Conservation (phyloP, 2,113 vertebrate genomes). For the Python bivittatus region DNA sequence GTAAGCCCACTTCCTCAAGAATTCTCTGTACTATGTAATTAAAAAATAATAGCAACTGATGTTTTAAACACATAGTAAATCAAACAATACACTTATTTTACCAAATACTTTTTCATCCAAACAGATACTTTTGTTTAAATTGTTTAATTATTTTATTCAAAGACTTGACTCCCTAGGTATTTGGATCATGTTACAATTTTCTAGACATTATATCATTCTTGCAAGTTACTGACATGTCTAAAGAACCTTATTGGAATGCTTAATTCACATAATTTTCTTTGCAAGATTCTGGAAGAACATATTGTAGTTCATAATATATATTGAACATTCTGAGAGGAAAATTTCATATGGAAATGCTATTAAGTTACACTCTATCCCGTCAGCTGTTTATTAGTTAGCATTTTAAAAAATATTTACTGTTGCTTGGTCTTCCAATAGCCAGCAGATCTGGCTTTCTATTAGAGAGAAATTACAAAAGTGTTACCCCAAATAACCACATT, state of each 20-base stretch:
- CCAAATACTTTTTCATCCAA: not conserved
- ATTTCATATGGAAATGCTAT: not conserved
- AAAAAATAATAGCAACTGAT: not conserved
- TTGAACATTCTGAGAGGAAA: not conserved
- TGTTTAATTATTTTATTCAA: not conserved
- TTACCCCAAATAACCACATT: not conserved
- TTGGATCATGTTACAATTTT: not conserved
- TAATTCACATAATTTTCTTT: not conserved
- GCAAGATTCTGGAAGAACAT: not conserved
- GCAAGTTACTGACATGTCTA: not conserved
- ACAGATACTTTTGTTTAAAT: not conserved
- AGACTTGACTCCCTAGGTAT: not conserved
- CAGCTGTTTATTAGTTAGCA: not conserved
- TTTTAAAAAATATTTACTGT: not conserved
- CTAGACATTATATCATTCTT: not conserved
- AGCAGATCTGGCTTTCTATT: not conserved
- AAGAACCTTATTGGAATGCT: not conserved
- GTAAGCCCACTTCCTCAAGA: not conserved
- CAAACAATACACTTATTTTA: not conserved
- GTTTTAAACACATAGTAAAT: not conserved
- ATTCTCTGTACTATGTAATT: not conserved
- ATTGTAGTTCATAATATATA: not conserved
- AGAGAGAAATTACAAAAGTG: not conserved
- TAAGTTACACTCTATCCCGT: not conserved
- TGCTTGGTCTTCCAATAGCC: not conserved